phyloP scores from a whole-genome alignment of 2,113 vertebrate species.

The Silurus asotus region DNA sequence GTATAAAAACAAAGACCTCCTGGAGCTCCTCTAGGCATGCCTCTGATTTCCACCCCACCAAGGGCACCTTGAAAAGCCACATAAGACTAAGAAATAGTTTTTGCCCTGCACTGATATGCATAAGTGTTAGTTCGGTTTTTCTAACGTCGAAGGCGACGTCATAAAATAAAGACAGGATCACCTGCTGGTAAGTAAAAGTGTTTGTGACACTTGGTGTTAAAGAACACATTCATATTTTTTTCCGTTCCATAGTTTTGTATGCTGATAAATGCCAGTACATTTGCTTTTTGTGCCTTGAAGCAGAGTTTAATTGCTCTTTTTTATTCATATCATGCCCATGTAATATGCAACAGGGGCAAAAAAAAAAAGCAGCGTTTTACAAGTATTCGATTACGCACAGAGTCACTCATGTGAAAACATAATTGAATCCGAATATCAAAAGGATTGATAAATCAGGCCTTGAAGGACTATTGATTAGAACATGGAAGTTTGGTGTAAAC shows the following conservation, averaged over 20 bases:
- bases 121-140: conserved; percentile 26
- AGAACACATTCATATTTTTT: conserved; percentile 8
- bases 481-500: conserved; percentile 41
- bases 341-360: conserved; percentile 41
- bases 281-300: conserved; percentile 39
- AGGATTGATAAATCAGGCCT: conserved; percentile 52
- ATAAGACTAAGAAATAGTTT: not conserved
- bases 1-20: conserved; percentile 30
- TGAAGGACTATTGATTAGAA: conserved; percentile 51
- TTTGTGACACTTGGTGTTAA: not conserved
- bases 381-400: conserved; percentile 49
- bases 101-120: conserved; percentile 11
- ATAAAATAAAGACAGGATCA: not conserved
- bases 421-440: conserved; percentile 45
- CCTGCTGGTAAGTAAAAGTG: not conserved
- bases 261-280: conserved; percentile 12
- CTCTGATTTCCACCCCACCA: conserved; percentile 39
- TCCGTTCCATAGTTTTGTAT: not conserved
- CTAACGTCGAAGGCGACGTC: not conserved
- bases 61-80: conserved; percentile 49
- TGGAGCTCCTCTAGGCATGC: conserved; percentile 15
- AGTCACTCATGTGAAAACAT: conserved; percentile 50
- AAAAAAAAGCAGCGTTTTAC: conserved; percentile 41
- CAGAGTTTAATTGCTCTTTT: conserved; percentile 51
- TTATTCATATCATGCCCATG: conserved; percentile 47